Evolutionary conservation across 2,797 vertebrate genomes (phyloP), one percentile per base, ranked within the genome.

Genomic region (Sebastes aleutianus): DNA sequence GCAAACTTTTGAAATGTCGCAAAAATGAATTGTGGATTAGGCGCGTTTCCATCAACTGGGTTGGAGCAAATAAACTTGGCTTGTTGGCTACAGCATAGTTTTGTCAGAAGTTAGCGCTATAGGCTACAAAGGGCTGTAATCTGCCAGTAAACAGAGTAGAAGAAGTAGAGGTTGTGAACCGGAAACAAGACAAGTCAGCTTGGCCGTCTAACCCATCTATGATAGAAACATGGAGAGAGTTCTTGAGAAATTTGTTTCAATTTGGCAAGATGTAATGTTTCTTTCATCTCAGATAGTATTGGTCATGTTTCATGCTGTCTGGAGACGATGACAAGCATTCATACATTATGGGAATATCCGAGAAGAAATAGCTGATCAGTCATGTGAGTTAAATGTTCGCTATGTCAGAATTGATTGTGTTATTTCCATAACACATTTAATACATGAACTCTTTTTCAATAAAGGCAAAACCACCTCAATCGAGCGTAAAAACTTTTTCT

Each of bases 271-370:
- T 54, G 8, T 54, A 53, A 53, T 53, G 50, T n/a, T 10, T 53
- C 50, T 53, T 53, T 53, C 1, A 0, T 53, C 0, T 53, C 20
- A 53, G 18, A 20, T 53, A 5, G 9, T 22, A 54, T 10, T 54
- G 20, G n/a, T 22, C 50, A 22, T 22, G n/a, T 10, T 53, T 54
- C n/a, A 22, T 54, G 9, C 20, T 54, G 47, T 50, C 47, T 20
- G 47, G 18, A 50, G 47, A 50, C 47, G 8, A 50, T 20, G 18
- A 50, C 7, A 50, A 50, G 18, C 47, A 50, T 9, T 50, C 47
- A 20, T 50, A 20, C 18, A 18, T 0, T 50, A 47, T 18, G 47
- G 47, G 47, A 50, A 50, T 20, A 50, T 9, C 18, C 18, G 18
- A 50, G 47, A 50, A 50, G 18, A 50, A 50, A 50, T 8, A 20